Base-by-base conservation (phyloP, 2,888 invertebrate genomes). In the Leptopilina drosophilae region DNA sequence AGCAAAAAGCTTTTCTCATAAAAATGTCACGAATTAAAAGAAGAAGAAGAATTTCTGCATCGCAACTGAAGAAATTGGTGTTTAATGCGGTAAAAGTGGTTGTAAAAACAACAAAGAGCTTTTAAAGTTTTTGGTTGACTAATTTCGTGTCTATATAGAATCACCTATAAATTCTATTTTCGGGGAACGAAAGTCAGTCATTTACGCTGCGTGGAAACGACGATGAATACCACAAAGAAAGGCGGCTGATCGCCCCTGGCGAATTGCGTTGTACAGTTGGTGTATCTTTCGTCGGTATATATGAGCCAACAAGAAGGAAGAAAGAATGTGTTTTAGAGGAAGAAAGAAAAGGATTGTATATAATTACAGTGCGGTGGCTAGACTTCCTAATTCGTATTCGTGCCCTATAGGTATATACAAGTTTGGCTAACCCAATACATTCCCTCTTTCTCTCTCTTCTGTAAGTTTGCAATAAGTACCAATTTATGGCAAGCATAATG, bases 321-420 rank as follows among this genome's bases (percentile, higher is more conserved):
- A 78, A 81, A 84, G 82, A 82, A 84, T 84, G 82, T 79, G 80
- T 78, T 67, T 53, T 77, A 64, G 76, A 53, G 64, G 69, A 62
- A 73, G 69, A 64, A 77, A 69, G 77, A 40, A 82, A 80, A 84
- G 82, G 85, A 84, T 84, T 85, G 86, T 87, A 82, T 73, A 73
- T 88, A 88, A 88, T 88, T 88, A 88, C 88, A 89, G 12, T 87
- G 88, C 89, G 85, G 89, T 89, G 90, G 89, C 89, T 89, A 89
- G 89, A 89, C 89, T 87, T 86, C 83, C 88, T 89, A 88, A 89
- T 89, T 88, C 88, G 87, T 89, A 89, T 89, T 89, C 89, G 87
- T 87, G 89, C 89, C 89, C 84, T 84, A 46, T 9, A 85, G 89
- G 87, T 87, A 84, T 84, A 42, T 42, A 42, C 42, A 86, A 83